Evolutionary conservation across 2,797 vertebrate genomes (phyloP), one percentile per base, ranked within the genome.

Genomic region (Neomorphus geoffroyi): DNA sequence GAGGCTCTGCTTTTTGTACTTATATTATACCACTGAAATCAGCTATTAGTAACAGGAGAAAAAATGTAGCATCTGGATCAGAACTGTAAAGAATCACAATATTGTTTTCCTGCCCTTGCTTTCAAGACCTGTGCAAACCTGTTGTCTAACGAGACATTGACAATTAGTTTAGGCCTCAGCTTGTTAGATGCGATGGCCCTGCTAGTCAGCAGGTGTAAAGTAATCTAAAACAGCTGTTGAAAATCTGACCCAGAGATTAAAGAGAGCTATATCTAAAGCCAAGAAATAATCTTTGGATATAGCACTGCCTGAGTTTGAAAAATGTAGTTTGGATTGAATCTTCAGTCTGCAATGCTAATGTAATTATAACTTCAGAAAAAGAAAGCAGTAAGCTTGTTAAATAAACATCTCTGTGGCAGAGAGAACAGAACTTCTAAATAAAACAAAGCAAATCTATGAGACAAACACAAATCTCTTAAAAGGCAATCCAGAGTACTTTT

Each of bases 131-230:
- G 23, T 66, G 19, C 32, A 81, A 88, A 81, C 27, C 26, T 10
- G 7, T 48, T 79, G 39, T 30, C 73, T 95, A 80, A 90, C 1
- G 8, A 86, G 72, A 73, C 16, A 16, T 2, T 53, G 62, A 16
- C 62, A 90, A 84, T 77, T 80, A 86, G 33, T 65, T 96, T 57
- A 93, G 94, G 96, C 90, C 91, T 77, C 45, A 84, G 24, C 17
- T 81, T 84, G 43, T 70, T 50, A 72, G 46, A 62, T 3, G 4
- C 0, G 8, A 26, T 27, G 33, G 37, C 32, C 41, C 32, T 90
- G 35, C 24, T 69, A 53, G 41, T 81, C 60, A 80, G 43, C 51
- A 84, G 70, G 80, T 73, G 26, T 67, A 92, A 90, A 91, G 79
- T 33, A 50, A 27, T 53, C 45, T 13, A 60, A 86, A 92, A 73